These are phyloP conservation scores for Trachythela sp. DNA, from an alignment of 64 coral and sea anemone species.

Conservation along the genomic window DNA sequence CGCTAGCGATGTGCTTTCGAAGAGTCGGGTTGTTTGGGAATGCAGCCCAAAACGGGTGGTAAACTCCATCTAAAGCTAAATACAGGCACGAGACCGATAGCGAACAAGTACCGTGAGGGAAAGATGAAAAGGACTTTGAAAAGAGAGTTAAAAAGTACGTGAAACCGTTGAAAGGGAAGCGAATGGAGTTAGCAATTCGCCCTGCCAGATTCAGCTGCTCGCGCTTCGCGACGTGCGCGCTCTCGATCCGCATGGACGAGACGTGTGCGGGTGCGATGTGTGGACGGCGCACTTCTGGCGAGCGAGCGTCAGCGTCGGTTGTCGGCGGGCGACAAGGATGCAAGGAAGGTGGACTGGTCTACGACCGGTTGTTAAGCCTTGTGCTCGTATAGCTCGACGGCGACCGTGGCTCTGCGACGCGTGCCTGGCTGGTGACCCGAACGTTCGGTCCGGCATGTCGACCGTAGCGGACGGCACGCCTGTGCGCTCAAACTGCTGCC, in stretches of 20 bases:
- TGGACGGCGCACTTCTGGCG: conserved; percentile 39
- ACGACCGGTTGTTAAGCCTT: conserved; percentile 1
- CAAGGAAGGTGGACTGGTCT: conserved; percentile 12
- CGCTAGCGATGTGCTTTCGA: conserved; percentile 4
- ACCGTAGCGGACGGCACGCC: too few relatives aligned
- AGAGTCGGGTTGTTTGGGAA: conserved; percentile 46
- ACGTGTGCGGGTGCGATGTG: conserved; percentile 11
- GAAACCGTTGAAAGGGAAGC: background rate
- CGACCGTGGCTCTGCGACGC: conserved; percentile 28
- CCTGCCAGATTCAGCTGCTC: conserved; percentile 29
- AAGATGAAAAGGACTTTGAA: too few relatives aligned
- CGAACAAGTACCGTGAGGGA: too few relatives aligned
- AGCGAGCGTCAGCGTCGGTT: conserved; percentile 46
- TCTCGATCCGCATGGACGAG: conserved; percentile 36
- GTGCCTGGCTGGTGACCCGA: conserved; percentile 23
- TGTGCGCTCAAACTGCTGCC: too few relatives aligned
- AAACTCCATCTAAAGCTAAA: background rate
- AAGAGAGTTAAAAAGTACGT: background rate
- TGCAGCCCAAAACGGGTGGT: conserved; percentile 29
- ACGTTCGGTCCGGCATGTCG: background rate
- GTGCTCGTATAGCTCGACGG: conserved; percentile 11
- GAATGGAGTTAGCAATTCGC: conserved; percentile 8
- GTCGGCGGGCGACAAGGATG: conserved; percentile 38
- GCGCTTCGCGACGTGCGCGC: conserved; percentile 21
- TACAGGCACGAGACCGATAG: too few relatives aligned